Base-by-base conservation (phyloP, 2,797 vertebrate species). In the Threskiornis aethiopicus region DNA sequence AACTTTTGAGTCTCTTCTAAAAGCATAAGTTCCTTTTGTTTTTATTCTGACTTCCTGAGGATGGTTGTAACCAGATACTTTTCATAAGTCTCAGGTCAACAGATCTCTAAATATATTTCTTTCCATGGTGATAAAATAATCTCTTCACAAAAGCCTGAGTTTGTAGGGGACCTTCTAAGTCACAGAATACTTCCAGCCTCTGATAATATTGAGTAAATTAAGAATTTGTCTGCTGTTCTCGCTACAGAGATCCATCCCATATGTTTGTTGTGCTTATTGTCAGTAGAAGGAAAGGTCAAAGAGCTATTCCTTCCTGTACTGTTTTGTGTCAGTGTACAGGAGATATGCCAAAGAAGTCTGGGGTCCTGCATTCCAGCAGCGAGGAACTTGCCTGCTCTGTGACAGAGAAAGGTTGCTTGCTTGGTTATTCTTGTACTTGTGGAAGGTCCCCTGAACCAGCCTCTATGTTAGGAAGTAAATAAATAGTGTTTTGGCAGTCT, bases 211-310 rank as follows among this genome's bases (percentile, higher is more conserved):
- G 96, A 94, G 80, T 89, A 92, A 87, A 93, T 88, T 33, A 90
- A 75, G 49, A 69, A 78, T 75, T 64, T 57, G 47, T 78, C 93
- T 89, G 59, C 29, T 77, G 6, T 89, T 92, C 87, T 96, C 25
- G 11, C 49, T 82, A 16, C 49, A 39, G 78, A 92, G 93, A 97
- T 58, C 59, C 35, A 72, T 85, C 39, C 93, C 95, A 89, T 94
- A 84, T 94, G 92, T 93, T 95, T 94, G 89, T 93, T 93, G 79
- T 91, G 81, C 76, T 95, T 94, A 90, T 47, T 96, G 84, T 96
- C 95, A 92, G 81, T 44, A 65, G 70, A 71, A 89, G 67, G 67
- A 77, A 76, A 78, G 92, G 93, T 97, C 92, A 94, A 78, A 78
- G 54, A 87, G 61, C 80, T 93, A 80, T 84, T 96, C 54, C 87